Conservation (phyloP, 2,888 invertebrate species). For the Oegoconia quadripuncta region DNA sequence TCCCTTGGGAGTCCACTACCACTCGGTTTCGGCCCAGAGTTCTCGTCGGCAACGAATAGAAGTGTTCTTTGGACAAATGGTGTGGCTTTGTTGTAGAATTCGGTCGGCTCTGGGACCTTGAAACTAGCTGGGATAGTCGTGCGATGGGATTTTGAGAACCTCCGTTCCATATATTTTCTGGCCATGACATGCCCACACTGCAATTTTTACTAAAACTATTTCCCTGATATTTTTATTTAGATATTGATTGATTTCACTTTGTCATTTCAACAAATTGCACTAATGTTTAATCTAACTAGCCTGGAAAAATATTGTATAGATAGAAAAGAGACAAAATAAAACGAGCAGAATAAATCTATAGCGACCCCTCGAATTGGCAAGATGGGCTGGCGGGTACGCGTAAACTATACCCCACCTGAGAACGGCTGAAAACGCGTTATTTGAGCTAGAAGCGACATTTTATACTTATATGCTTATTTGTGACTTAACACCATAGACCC, state of each 20-base stretch:
- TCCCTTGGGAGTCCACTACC: conserved; percentile 33
- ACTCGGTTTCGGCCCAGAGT: conserved; percentile 58
- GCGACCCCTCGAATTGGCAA: conserved; percentile 48
- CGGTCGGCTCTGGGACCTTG: conserved; percentile 68
- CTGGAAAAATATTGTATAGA: conserved; percentile 2
- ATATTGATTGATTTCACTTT: neutral
- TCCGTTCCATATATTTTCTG: conserved; percentile 77
- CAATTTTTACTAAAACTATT: too few relatives aligned
- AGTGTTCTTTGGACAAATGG: conserved; percentile 73
- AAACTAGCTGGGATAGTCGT: conserved; percentile 71
- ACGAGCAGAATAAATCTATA: conserved; percentile 54
- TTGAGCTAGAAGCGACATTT: conserved; percentile 28
- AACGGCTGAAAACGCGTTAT: conserved; percentile 23
- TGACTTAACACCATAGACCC: neutral
- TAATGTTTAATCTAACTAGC: neutral
- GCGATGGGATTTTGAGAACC: conserved; percentile 66
- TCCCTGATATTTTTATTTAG: too few relatives aligned
- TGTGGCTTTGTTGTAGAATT: conserved; percentile 74
- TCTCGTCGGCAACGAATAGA: conserved; percentile 70
- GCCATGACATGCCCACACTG: conserved; percentile 58
- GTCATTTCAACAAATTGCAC: neutral
- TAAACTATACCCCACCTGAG: conserved; percentile 47
- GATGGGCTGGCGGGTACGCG: conserved; percentile 43
- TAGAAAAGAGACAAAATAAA: conserved; percentile 46
- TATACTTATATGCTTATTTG: neutral